Conservation (phyloP, 2,113 vertebrate genomes). For the Calcarius ornatus region DNA sequence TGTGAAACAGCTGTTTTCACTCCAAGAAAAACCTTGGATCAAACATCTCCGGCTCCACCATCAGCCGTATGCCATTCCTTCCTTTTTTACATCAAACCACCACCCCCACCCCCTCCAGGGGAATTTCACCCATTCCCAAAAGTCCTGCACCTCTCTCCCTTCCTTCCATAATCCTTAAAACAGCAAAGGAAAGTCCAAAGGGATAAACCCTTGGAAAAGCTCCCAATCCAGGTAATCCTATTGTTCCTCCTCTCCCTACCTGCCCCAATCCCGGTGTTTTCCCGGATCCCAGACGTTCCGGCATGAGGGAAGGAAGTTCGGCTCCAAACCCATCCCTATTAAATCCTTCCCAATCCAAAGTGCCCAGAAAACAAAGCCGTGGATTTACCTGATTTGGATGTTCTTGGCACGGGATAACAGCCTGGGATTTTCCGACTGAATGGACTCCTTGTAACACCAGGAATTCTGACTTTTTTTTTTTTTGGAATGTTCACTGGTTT, state of each 20-base stretch:
- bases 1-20: fast-evolving
- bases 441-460: neutral
- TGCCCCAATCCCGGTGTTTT: neutral
- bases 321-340: conserved; percentile 34
- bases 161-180: neutral
- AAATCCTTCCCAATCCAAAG: conserved; percentile 27
- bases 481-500: neutral
- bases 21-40: neutral
- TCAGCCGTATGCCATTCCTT: neutral
- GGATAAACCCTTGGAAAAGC: conserved; percentile 48
- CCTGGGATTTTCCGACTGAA: conserved; percentile 24
- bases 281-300: neutral
- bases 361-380: neutral
- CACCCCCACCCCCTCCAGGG: neutral
- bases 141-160: neutral
- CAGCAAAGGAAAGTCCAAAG: conserved; percentile 8
- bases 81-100: neutral
- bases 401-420: conserved; percentile 12
- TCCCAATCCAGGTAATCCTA: conserved; percentile 29
- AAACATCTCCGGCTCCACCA: neutral
- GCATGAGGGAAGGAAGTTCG: neutral
- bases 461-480: neutral
- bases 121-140: neutral
- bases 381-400: conserved; percentile 46
- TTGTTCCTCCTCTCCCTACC: neutral